A percentile compares a stretch with the other conserved stretches of the same genome.
phyloP scores from a whole-genome alignment of 2,797 vertebrate genomes.

The Lacerta viridis region DNA sequence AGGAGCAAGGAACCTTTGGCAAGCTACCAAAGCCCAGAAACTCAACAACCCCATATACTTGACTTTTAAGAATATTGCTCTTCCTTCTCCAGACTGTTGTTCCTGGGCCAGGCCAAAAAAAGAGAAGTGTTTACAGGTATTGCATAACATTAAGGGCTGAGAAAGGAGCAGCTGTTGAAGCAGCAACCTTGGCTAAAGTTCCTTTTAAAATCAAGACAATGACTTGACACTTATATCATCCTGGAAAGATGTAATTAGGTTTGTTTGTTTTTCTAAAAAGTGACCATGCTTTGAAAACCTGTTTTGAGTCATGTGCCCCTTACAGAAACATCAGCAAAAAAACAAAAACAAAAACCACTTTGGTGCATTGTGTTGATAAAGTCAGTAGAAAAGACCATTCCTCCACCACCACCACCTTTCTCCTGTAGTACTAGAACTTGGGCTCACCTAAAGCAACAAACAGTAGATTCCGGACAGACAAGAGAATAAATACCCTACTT shows the following conservation, averaged over 20 bases:
- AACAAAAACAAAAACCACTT: too few relatives aligned
- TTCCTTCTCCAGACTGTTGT: background rate
- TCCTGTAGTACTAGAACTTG: background rate
- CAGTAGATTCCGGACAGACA: background rate
- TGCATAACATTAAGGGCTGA: background rate
- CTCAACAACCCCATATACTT: background rate
- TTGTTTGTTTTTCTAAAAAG: too few relatives aligned
- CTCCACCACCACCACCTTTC: background rate
- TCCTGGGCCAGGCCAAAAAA: background rate
- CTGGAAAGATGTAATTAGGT: background rate
- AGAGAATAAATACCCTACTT: background rate
- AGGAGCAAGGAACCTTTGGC: background rate
- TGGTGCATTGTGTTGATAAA: background rate
- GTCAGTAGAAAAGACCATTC: background rate
- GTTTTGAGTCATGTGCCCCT: background rate
- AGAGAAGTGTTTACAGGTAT: background rate
- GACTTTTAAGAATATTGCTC: background rate
- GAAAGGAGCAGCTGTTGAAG: background rate
- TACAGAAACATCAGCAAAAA: background rate
- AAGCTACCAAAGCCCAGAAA: background rate
- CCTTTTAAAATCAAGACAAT: background rate
- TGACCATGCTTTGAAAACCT: background rate
- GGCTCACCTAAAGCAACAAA: background rate
- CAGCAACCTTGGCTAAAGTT: background rate
- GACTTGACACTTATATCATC: background rate